Evolutionary conservation across 1,140 invertebrate species (phyloP).

Genomic region (Limonius californicus): DNA sequence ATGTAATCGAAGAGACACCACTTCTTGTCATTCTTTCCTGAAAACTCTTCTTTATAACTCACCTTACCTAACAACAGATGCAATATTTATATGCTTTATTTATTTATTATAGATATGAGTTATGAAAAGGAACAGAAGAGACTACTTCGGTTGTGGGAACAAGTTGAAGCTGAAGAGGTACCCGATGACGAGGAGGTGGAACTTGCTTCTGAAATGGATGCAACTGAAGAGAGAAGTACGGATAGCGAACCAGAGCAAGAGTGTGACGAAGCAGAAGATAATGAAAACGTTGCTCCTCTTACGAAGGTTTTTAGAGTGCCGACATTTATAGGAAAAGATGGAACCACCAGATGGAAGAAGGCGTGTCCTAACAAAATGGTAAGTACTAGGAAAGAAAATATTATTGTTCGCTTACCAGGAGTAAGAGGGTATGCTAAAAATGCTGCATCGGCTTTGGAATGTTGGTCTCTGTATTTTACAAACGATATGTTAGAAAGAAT

Average conservation of each 20-base stretch:
- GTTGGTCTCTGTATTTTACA: conserved; percentile 15
- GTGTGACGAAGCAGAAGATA: neutral
- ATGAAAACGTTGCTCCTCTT: neutral
- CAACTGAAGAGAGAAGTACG: neutral
- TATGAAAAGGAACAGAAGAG: neutral
- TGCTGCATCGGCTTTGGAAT: neutral
- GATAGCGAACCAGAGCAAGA: conserved; percentile 4
- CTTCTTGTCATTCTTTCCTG: too few relatives aligned
- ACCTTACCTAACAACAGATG: too few relatives aligned
- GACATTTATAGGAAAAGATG: neutral
- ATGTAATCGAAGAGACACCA: too few relatives aligned
- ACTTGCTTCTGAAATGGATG: neutral
- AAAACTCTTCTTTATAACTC: too few relatives aligned
- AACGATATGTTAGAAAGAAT: conserved; percentile 4
- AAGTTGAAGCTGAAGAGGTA: neutral
- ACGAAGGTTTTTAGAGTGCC: neutral
- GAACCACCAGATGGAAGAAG: neutral
- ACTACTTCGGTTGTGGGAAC: neutral
- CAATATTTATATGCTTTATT: neutral
- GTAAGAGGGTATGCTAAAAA: conserved; percentile 1
- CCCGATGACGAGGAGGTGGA: neutral
- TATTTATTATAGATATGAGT: neutral
- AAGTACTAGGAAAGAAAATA: too few relatives aligned
- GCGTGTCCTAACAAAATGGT: neutral
- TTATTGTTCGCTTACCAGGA: conserved; percentile 1